These are phyloP conservation scores for Cricetomys ansorgei DNA, from an alignment of 2,113 vertebrate genomes.

Conservation along the genomic window DNA sequence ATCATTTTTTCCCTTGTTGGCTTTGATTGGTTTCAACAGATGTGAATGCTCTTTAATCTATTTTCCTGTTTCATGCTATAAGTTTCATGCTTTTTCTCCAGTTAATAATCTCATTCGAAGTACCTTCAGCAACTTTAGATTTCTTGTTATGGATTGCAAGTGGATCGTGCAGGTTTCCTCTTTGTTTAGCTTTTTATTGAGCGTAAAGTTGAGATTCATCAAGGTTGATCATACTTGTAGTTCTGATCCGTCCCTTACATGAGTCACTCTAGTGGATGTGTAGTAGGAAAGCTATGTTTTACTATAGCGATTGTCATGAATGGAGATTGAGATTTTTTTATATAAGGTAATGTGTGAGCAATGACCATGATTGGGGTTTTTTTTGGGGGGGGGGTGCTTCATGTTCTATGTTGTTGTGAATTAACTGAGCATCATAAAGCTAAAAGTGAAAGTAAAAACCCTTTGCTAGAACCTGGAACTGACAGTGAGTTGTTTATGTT, in stretches of 20 bases:
- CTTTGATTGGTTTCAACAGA: background rate
- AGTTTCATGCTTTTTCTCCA: background rate
- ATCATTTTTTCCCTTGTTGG: background rate
- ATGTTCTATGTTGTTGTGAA: background rate
- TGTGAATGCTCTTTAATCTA: background rate
- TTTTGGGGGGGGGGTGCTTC: background rate
- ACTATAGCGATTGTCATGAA: background rate
- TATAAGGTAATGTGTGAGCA: background rate
- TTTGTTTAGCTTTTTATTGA: background rate
- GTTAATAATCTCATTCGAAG: background rate
- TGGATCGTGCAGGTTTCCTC: background rate
- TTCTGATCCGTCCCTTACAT: background rate
- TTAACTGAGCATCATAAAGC: constrained; percentile 4
- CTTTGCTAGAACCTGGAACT: background rate
- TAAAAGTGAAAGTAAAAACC: constrained; percentile 34
- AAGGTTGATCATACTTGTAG: background rate
- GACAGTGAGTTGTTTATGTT: background rate
- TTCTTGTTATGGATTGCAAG: background rate
- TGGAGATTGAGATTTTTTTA: background rate
- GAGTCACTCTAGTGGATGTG: background rate
- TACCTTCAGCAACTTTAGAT: background rate
- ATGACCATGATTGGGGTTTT: background rate
- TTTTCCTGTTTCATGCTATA: background rate
- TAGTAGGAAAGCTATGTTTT: background rate
- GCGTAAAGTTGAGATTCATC: background rate